These are phyloP conservation scores for Luffia ferchaultella DNA, from an alignment of 2,888 invertebrate genomes.

Conservation along the genomic window DNA sequence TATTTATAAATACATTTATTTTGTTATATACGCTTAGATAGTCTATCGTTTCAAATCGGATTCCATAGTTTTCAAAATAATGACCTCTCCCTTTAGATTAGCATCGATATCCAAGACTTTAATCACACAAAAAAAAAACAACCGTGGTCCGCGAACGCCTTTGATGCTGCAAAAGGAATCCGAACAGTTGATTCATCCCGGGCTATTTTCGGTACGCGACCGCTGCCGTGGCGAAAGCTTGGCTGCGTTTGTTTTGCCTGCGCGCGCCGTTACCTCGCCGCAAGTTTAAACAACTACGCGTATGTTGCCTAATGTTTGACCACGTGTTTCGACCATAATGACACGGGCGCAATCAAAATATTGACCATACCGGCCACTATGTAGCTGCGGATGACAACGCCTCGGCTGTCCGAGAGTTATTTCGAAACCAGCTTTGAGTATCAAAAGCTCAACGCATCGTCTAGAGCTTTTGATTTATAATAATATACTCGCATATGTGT, in stretches of 20 bases:
- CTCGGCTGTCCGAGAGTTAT: not conserved
- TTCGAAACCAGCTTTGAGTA: no score
- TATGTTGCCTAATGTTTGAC: constrained; percentile 59
- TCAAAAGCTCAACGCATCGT: no score
- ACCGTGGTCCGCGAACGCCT: constrained; percentile 42
- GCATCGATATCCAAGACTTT: constrained; percentile 2
- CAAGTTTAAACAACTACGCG: constrained; percentile 37
- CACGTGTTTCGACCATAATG: constrained; percentile 50
- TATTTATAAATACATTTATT: no score
- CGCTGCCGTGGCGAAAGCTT: constrained; percentile 34
- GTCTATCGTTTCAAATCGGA: no score
- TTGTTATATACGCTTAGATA: no score
- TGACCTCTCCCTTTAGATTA: no score
- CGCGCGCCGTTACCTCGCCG: constrained; percentile 28
- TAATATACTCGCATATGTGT: no score
- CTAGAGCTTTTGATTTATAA: no score
- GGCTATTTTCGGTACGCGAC: constrained; percentile 42
- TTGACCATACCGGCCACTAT: constrained; percentile 55
- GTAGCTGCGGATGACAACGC: not conserved
- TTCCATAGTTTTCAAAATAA: no score
- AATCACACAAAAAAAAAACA: constrained; percentile 15
- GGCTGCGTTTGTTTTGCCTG: constrained; percentile 38
- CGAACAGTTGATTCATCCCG: constrained; percentile 48
- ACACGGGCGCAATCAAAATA: constrained; percentile 60
- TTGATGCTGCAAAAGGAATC: constrained; percentile 49